Percentiles rank a stretch among this genome's conserved stretches.
These are phyloP conservation scores for Cantharis flavilabris DNA, from an alignment of 2,888 invertebrate species.

Conservation along the genomic window DNA sequence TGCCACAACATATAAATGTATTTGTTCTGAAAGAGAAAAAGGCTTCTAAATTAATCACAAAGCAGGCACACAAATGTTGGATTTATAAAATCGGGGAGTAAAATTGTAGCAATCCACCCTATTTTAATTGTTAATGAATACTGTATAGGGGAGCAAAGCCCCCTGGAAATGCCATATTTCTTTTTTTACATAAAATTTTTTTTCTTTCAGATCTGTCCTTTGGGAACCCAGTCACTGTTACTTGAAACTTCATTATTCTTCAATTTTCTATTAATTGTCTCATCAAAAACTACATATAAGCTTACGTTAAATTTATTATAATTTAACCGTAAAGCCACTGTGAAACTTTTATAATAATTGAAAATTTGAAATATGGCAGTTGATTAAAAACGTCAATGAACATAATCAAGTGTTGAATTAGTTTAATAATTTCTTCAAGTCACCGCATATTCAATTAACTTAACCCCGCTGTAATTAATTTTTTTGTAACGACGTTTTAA, in stretches of 20 bases:
- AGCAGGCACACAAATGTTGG: too few relatives aligned
- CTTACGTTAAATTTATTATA: not conserved
- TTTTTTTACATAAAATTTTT: too few relatives aligned
- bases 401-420: not conserved
- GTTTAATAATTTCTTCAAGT: not conserved
- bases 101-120: too few relatives aligned
- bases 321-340: not conserved
- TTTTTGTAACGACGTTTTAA: conserved; percentile 8
- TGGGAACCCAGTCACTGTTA: not conserved
- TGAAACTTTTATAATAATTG: not conserved
- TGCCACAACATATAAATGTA: too few relatives aligned
- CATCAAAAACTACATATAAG: not conserved
- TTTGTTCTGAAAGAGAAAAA: too few relatives aligned
- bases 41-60: too few relatives aligned
- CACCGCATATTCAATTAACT: not conserved
- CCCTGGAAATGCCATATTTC: too few relatives aligned
- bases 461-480: conserved; percentile 1
- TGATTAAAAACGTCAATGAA: not conserved
- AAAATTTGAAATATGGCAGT: not conserved
- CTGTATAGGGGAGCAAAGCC: too few relatives aligned
- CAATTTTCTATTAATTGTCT: not conserved
- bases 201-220: not conserved
- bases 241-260: not conserved
- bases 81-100: too few relatives aligned
- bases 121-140: too few relatives aligned